phyloP scores from a whole-genome alignment of 2,888 invertebrate genomes.

The Fragum fragum region DNA sequence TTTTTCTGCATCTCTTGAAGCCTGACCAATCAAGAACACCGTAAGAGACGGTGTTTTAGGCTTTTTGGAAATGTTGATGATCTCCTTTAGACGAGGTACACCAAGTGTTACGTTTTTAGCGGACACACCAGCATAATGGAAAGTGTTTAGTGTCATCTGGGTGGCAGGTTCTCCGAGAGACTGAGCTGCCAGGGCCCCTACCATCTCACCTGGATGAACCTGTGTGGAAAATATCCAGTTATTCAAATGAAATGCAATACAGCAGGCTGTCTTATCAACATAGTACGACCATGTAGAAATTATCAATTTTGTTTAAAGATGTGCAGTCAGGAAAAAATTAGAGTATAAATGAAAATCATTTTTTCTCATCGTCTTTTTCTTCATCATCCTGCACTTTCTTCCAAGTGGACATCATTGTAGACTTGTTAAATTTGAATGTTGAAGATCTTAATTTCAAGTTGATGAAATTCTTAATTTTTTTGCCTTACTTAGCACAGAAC shows the following conservation, averaged over 20 bases:
- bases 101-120: slow-evolving; percentile 99
- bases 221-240: slow-evolving; percentile 66
- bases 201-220: slow-evolving; percentile 98
- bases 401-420: too few species aligned
- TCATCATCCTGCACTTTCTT: slow-evolving; percentile 29
- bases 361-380: background rate
- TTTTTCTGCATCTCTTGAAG: slow-evolving; percentile 99
- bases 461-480: too few species aligned
- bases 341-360: slow-evolving; percentile 17
- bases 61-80: slow-evolving; percentile 99
- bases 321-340: slow-evolving; percentile 46
- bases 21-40: slow-evolving; percentile 98
- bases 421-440: too few species aligned
- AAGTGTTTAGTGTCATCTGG: slow-evolving; percentile 96
- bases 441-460: too few species aligned
- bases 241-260: too few species aligned
- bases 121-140: slow-evolving; percentile 99
- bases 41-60: slow-evolving; percentile 99
- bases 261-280: too few species aligned
- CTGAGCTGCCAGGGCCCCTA: slow-evolving; percentile 99
- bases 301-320: background rate
- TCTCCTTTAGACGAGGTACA: slow-evolving; percentile 97
- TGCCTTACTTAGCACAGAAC: too few species aligned
- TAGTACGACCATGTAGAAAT: too few species aligned
- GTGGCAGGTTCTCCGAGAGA: slow-evolving; percentile 99